Base-by-base conservation (phyloP, 2,888 invertebrate genomes). In the Crematogaster levior region DNA sequence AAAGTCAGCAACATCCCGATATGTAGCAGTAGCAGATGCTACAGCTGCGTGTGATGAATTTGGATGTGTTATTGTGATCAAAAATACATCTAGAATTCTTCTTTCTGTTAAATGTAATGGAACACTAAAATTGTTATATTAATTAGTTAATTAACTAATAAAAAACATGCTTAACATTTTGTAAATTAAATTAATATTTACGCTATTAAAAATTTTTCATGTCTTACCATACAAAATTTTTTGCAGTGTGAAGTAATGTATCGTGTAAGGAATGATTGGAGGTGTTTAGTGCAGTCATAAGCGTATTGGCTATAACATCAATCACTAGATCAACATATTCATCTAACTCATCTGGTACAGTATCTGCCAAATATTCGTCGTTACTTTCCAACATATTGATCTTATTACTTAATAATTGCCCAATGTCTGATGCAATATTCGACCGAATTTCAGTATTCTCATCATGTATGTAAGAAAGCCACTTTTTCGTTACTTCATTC, bases 51-150 rank as follows among this genome's bases (percentile, higher is more conserved):
- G 94, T 51, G 95, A 95, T 66, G 96, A 96, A 73, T 95, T 96
- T 15, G 96, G 96, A 89, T 96, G 93, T 37, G 94, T 83, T 85
- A 93, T 92, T 9, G 93, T 95, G 95, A 97, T 96, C 46, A 97
- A 95, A 90, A 96, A 96, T 90, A 96, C 96, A 12, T 96, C 95
- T 0, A 96, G 92, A 15, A 96, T 94, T 90, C 96, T 96, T 24
- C 88, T 89, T 81, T 94, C 93, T 15, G 91, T 92, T 40, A 92
- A 86, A 77, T 92, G 88, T 56, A 92, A 86, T 12, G 91, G 90
- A 24, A 92, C 84, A 68, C 94, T 94, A 75, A 40, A 75, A 75
- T 53, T 58, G 21, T 72, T 40, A 65, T 15, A 48, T 37, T 24
- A 51, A 40, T 61, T 73, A 68, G 40, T 43, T 21, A 9, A 6